Base-by-base conservation (phyloP, 2,113 vertebrate genomes). In the Phylloscopus trochilus region DNA sequence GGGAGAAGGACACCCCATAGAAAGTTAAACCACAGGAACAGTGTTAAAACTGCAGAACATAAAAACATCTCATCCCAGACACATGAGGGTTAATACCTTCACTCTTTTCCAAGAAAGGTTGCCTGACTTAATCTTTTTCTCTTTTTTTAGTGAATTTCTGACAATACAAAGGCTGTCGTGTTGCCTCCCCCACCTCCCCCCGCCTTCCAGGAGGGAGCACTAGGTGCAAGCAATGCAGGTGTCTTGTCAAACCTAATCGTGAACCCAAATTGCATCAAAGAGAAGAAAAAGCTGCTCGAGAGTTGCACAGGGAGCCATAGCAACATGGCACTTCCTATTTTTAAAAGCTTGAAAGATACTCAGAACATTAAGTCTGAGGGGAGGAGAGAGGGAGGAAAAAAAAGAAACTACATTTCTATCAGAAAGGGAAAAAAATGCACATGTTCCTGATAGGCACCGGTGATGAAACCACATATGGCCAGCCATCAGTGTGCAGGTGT, bases 291-390 rank as follows among this genome's bases (percentile, higher is more conserved):
- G 56, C 84, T 73, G 82, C 83, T 91, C 82, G 56, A 56, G 73
- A 96, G 96, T 89, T 93, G 94, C 90, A 46, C 72, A 47, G 94
- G 97, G 89, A 96, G 92, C 85, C 97, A 98, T 97, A 93, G 97
- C 96, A 97, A 98, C 97, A 3, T 13, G 0, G 90, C n/a, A 87
- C 85, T 83, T 97, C 96, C 98, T 98, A 97, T 97, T 98, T 98
- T 98, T 97, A 98, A 92, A 86, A 97, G 93, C 83, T 90, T 91
- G 95, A 89, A 96, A 95, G 96, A 95, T 95, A 97, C 96, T 97
- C 97, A 95, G 95, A 96, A 93, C 90, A 94, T 91, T 66, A 69
- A 92, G 51, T 93, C 86, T 17, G 16, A 35, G 82, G 75, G 62
- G 37, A 19, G 55, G 59, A 17, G 35, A n/a, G 19, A 10, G 19